phyloP scores from a whole-genome alignment of 2,888 invertebrate genomes.

The Copidosoma aretas region DNA sequence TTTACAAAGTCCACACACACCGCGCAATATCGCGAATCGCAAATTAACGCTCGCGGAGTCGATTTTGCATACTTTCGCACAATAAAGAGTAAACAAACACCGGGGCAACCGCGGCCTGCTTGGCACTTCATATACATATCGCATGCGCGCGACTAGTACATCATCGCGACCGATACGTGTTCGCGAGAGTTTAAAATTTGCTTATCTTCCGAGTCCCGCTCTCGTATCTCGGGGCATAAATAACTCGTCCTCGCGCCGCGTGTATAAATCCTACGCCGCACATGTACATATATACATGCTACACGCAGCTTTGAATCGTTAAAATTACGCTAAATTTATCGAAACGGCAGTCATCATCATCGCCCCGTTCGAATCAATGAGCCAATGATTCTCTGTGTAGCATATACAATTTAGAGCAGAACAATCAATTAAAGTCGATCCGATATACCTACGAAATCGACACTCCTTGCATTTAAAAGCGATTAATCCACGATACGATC shows the following conservation, averaged over 20 bases:
- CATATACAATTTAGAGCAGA: too few species aligned
- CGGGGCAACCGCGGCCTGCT: not conserved
- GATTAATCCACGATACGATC: too few species aligned
- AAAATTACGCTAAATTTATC: conserved; percentile 7
- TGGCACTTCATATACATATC: conserved; percentile 5
- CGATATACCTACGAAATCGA: too few species aligned
- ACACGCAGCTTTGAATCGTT: not conserved
- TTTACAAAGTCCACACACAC: too few species aligned
- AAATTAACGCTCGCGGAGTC: too few species aligned
- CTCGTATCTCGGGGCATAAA: conserved; percentile 5
- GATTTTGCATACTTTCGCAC: not conserved
- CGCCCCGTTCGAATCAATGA: too few species aligned
- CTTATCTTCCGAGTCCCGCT: conserved; percentile 17
- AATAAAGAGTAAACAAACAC: not conserved
- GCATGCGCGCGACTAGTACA: conserved; percentile 34
- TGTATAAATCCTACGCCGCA: too few species aligned
- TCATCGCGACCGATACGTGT: conserved; percentile 24
- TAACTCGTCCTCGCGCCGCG: conserved; percentile 3
- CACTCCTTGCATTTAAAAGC: too few species aligned
- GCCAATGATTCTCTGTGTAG: too few species aligned
- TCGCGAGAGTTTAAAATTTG: conserved; percentile 27
- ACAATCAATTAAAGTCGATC: too few species aligned
- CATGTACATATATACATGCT: too few species aligned
- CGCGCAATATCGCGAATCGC: not conserved
- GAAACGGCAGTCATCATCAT: too few species aligned